Evolutionary conservation across 2,888 invertebrate species (phyloP), one percentile per base, ranked within the genome.

Genomic region (Drosophila siamana): DNA sequence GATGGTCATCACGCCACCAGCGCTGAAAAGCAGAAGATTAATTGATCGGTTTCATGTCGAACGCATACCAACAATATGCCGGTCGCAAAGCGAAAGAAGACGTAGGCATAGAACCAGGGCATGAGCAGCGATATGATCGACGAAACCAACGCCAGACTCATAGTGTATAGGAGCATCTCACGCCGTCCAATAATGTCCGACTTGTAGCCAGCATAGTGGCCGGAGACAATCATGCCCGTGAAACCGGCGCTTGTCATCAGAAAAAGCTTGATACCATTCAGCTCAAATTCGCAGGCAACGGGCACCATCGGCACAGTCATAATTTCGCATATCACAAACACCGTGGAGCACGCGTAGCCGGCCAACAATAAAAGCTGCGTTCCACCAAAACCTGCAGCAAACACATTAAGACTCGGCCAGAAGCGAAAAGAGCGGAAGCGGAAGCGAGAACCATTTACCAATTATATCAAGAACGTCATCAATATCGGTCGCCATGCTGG

Each of bases 1-100:
- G 1, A 11, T 38, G 1, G 57, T 46, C 2, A 22, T 64, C 73
- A 13, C 62, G 24, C 1, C 74, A 2, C 4, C 83, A 11, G 4
- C n/a, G 33, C 33, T 82, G 22, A 1, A 9, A 6, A 26, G 0
- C 26, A 11, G 4, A 16, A 8, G 3, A 6, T 24, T 51, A 16
- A 22, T 7, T n/a, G 16, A 11, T 6, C 24, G 13, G 1, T 8
- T 6, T 1, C 8, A n/a, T 13, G n/a, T 3, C 2, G 7, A 4
- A 8, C 16, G 51, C 54, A 46, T 52, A 74, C 74, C 47, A 56
- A 71, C 74, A 65, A 57, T 13, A 68, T 0, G 0, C 77, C 77
- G 0, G 55, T 55, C 0, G 72, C 0, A 9, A 77, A 59, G 15
- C 76, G 46, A 26, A 52, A 36, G 0, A 69, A 19, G 2, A 76